Evolutionary conservation across 2,888 invertebrate species (phyloP), one percentile per base, ranked within the genome.

Genomic region (Cosmorhoe ocellata): DNA sequence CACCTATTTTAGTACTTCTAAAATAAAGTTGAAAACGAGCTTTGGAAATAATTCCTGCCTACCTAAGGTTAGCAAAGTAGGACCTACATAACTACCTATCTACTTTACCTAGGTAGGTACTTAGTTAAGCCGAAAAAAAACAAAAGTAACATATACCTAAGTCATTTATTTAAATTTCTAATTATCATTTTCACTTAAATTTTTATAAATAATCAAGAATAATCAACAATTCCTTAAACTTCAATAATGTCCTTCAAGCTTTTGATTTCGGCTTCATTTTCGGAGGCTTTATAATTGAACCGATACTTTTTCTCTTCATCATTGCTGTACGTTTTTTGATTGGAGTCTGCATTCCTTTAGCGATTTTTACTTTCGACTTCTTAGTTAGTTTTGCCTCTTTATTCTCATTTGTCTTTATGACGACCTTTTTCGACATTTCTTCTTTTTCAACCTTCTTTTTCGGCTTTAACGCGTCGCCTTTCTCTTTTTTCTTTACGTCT

Each of bases 221-320:
- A 26, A 38, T 28, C n/a, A n/a, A n/a, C n/a, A n/a, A n/a, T n/a
- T n/a, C n/a, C n/a, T 18, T 18, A 3, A 18, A 18, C 18, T 18
- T 26, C 4, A 13, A 14, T 31, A 18, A 3, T 18, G 2, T 2
- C 7, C 24, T 28, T 30, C 7, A 45, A 11, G 12, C 10, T 33
- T 27, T 10, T 33, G 28, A 33, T 39, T 71, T 79, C 0, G 88
- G 88, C 13, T 79, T 86, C 88, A 89, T 88, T 72, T 81, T 86
- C 0, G 88, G 88, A 8, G 80, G 71, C 66, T 86, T 88, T 26
- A 84, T 83, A 0, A 88, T 84, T 0, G 83, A 79, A 0, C 86
- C 86, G 0, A 84, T 76, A 12, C 87, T 88, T 59, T 81, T 88
- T 13, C 88, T 64, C 50, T 78, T 85, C 64, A 75, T 72, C 62